phyloP scores from a whole-genome alignment of 2,113 vertebrate species.

The Aphelocoma coerulescens region DNA sequence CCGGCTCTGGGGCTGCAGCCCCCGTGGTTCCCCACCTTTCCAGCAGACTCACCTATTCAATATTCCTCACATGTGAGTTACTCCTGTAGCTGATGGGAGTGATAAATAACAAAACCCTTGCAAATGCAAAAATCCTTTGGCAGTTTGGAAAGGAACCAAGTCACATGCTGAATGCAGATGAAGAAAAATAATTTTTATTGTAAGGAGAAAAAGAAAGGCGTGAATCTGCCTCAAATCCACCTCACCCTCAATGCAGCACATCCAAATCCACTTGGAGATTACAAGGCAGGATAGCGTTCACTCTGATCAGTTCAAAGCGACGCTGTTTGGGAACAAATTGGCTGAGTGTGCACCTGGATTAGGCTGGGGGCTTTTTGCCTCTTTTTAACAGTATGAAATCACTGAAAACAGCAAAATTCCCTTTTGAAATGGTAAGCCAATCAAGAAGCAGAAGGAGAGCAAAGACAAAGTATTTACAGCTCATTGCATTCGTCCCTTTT shows the following conservation, averaged over 20 bases:
- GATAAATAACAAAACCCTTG: background rate
- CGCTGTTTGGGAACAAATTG: background rate
- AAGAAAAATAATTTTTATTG: slow-evolving; percentile 31
- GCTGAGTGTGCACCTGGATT: background rate
- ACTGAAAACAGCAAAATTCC: background rate
- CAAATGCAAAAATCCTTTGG: background rate
- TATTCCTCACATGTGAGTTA: background rate
- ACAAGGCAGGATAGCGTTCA: background rate
- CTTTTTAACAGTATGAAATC: background rate
- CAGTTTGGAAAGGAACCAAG: slow-evolving; percentile 17
- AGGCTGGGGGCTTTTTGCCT: background rate
- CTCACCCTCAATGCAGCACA: background rate
- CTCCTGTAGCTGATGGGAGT: background rate
- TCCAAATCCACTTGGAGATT: background rate
- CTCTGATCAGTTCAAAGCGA: background rate
- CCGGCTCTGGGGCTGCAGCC: background rate
- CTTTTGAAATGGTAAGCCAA: background rate
- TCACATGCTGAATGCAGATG: slow-evolving; percentile 31
- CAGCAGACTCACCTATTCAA: background rate
- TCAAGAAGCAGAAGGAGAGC: background rate
- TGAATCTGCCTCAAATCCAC: background rate
- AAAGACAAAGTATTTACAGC: background rate
- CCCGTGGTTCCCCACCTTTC: background rate
- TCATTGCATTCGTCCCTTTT: background rate
- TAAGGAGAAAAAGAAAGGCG: background rate